Evolutionary conservation across 2,113 vertebrate species (phyloP), one percentile per base, ranked within the genome.

Genomic region (Cheirogaleus medius): DNA sequence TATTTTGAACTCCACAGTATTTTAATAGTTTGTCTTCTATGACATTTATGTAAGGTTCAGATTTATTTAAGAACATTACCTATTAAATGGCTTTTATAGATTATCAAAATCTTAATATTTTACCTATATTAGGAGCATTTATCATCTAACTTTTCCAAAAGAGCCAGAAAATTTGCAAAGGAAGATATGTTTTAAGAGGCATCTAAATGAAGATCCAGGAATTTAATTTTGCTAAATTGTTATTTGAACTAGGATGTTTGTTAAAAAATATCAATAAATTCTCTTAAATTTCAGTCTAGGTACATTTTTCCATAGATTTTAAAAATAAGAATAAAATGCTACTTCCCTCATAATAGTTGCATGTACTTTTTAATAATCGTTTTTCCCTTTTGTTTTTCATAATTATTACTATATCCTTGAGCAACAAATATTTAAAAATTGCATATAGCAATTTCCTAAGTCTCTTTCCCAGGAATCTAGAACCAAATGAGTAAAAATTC

Each of bases 41-140:
- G 94, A 91, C 60, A 64, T 93, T 97, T 93, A 89, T 84, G 27
- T 42, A 87, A 95, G 44, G 15, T 87, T 97, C 39, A 85, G 52
- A 52, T 39, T 90, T 74, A 81, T 78, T 95, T 95, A 84, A 87
- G 32, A 89, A 80, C n/a, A 97, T 78, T 95, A 56, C 11, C 47
- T 84, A 32, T 81, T 47, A 78, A 85, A 20, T 87, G 21, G 44
- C 21, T 66, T 64, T 87, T 71, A 29, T 27, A 88, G 11, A 25
- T 63, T 42, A 76, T 83, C 10, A 91, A 94, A 89, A 96, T 80
- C 34, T 47, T 87, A 94, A 54, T 73, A 92, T 81, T 94, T 80
- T 32, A 71, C 27, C 21, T 89, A 54, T 34, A 44, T 44, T 95
- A 47, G 25, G 6, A 89, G 49, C 6, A 80, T 69, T 54, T 83